These are phyloP conservation scores for Lycaon pictus DNA, from an alignment of 2,113 vertebrate species.

Conservation along the genomic window DNA sequence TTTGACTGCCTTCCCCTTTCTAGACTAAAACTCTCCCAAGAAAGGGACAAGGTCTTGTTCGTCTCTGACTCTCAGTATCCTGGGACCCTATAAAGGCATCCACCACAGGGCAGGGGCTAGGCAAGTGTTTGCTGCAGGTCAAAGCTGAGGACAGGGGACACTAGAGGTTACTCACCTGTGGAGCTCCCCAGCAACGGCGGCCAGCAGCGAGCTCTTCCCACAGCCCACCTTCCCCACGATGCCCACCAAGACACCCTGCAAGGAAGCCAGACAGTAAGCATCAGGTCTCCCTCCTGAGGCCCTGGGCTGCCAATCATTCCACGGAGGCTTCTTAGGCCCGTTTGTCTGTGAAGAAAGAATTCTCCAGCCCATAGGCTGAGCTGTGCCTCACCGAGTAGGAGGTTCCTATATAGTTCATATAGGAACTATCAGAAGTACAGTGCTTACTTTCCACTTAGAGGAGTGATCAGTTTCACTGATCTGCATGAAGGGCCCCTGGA, in stretches of 20 bases:
- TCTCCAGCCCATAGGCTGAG: background rate
- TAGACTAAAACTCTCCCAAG: slow-evolving; percentile 15
- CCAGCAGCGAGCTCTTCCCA: slow-evolving; percentile 96
- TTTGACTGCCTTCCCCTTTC: background rate
- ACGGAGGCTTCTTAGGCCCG: background rate
- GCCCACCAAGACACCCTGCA: slow-evolving; percentile 93
- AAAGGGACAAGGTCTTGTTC: slow-evolving; percentile 25
- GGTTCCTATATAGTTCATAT: no score
- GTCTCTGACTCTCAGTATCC: background rate
- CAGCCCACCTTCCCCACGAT: slow-evolving; percentile 97
- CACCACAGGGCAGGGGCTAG: background rate
- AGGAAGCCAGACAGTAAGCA: slow-evolving; percentile 58
- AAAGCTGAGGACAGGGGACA: background rate
- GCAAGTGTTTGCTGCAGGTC: background rate
- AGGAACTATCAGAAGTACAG: background rate
- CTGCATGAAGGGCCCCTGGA: background rate
- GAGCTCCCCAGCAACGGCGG: slow-evolving; percentile 95
- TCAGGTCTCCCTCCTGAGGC: background rate
- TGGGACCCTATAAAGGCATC: background rate
- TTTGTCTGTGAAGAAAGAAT: background rate
- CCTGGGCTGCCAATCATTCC: background rate
- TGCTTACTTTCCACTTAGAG: background rate
- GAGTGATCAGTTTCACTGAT: background rate
- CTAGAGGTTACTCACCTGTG: slow-evolving; percentile 88
- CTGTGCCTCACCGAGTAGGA: background rate